Conservation (phyloP, 2,888 invertebrate genomes). For the Ormyrus rosae region DNA sequence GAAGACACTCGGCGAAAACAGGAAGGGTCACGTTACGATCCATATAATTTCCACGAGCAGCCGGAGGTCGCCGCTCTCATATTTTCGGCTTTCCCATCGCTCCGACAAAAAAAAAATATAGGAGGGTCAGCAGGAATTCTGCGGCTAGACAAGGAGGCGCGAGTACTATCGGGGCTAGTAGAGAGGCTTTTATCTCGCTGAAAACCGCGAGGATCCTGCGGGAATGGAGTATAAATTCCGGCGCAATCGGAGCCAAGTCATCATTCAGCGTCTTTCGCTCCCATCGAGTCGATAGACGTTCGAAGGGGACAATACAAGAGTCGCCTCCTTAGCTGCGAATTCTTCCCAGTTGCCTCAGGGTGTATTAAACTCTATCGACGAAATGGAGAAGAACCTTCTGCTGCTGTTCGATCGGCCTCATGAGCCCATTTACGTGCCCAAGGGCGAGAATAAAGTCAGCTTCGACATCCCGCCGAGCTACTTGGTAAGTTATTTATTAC, state of each 20-base stretch:
- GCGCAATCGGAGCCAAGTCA: not conserved
- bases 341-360: too few relatives aligned
- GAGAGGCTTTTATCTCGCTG: too few relatives aligned
- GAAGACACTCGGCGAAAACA: too few relatives aligned
- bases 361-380: not conserved
- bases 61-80: too few relatives aligned
- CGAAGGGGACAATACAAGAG: not conserved
- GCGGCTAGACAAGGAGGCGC: not conserved
- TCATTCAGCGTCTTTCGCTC: conserved; percentile 37
- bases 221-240: conserved; percentile 31
- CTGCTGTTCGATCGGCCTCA: conserved; percentile 85
- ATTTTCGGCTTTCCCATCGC: too few relatives aligned
- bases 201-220: conserved; percentile 17
- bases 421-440: conserved; percentile 87
- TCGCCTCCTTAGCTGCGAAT: too few relatives aligned
- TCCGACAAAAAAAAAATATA: too few relatives aligned
- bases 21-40: too few relatives aligned
- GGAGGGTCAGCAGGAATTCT: too few relatives aligned
- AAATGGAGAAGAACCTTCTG: conserved; percentile 61
- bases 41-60: too few relatives aligned
- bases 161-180: too few relatives aligned
- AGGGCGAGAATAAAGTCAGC: conserved; percentile 80
- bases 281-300: conserved; percentile 5
- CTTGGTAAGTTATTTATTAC: conserved; percentile 77
- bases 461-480: conserved; percentile 82